phyloP scores from a whole-genome alignment of 2,797 vertebrate genomes.

The Paguma larvata region DNA sequence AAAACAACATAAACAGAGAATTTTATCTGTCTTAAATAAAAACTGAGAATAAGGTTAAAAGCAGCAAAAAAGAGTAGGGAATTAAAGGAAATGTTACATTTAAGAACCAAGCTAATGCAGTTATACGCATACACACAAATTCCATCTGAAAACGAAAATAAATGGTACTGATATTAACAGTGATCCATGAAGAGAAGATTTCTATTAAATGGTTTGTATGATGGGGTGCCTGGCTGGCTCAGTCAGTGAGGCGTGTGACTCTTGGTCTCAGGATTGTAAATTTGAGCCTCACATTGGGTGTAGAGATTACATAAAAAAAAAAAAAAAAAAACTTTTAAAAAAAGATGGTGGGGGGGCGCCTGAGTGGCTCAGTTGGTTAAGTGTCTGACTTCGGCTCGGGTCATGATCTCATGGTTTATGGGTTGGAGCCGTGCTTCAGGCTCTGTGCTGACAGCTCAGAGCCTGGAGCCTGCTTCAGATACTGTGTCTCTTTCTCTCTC shows the following conservation, averaged over 20 bases:
- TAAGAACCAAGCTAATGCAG: conserved; percentile 13
- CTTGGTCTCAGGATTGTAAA: neutral
- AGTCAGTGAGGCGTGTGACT: neutral
- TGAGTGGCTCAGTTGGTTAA: too few species aligned
- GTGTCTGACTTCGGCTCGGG: too few species aligned
- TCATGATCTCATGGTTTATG: too few species aligned
- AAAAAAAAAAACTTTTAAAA: neutral
- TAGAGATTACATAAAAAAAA: neutral
- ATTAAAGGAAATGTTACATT: conserved; percentile 3
- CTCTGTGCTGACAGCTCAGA: too few species aligned
- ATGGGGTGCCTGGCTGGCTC: neutral
- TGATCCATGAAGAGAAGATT: neutral
- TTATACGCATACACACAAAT: neutral
- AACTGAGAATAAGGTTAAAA: neutral
- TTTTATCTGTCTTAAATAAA: conserved; percentile 43
- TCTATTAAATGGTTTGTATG: neutral
- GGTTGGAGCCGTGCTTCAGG: too few species aligned
- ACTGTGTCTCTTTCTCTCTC: too few species aligned
- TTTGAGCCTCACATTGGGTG: neutral
- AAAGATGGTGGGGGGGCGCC: too few species aligned
- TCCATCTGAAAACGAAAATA: conserved; percentile 48
- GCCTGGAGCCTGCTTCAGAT: too few species aligned
- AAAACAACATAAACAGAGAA: neutral
- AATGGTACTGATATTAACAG: neutral
- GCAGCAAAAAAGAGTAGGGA: neutral